phyloP scores from a whole-genome alignment of 2,113 vertebrate genomes.

The Rhabdornis inornatus region DNA sequence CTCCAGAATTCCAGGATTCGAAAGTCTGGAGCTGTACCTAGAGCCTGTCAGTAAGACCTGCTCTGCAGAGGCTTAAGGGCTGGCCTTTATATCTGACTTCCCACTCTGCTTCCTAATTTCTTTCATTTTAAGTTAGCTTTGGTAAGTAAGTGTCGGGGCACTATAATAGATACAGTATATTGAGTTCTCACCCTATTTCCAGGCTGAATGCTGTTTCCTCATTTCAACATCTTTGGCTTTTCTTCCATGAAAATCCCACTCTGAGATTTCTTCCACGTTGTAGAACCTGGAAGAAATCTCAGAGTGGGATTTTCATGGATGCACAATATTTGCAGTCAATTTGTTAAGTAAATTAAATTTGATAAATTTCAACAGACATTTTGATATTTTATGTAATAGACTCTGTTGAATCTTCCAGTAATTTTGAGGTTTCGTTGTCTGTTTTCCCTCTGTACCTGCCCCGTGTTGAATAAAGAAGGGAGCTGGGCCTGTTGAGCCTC shows the following conservation, averaged over 20 bases:
- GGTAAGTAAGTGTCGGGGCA: not conserved
- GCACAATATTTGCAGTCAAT: not conserved
- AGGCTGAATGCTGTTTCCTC: not conserved
- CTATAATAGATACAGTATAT: not conserved
- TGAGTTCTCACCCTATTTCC: not conserved
- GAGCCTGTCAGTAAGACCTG: rapidly evolving
- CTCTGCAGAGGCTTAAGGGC: not conserved
- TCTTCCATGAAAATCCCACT: not conserved
- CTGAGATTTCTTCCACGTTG: not conserved
- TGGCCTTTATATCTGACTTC: not conserved
- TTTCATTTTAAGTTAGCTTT: not conserved
- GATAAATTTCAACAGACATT: not conserved
- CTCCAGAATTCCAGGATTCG: not conserved
- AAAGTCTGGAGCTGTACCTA: not conserved
- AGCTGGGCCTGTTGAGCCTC: not conserved
- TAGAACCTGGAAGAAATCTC: not conserved
- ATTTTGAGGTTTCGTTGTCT: not conserved
- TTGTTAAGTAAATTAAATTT: not conserved
- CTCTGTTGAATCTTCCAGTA: not conserved
- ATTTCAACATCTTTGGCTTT: not conserved
- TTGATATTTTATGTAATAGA: not conserved
- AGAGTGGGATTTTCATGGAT: too few species aligned
- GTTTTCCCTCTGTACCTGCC: not conserved
- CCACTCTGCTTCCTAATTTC: not conserved
- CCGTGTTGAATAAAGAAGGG: not conserved